Percentiles rank a stretch among this genome's conserved stretches.
Conservation (phyloP, 2,113 vertebrate species). For the Cinclus mexicanus region DNA sequence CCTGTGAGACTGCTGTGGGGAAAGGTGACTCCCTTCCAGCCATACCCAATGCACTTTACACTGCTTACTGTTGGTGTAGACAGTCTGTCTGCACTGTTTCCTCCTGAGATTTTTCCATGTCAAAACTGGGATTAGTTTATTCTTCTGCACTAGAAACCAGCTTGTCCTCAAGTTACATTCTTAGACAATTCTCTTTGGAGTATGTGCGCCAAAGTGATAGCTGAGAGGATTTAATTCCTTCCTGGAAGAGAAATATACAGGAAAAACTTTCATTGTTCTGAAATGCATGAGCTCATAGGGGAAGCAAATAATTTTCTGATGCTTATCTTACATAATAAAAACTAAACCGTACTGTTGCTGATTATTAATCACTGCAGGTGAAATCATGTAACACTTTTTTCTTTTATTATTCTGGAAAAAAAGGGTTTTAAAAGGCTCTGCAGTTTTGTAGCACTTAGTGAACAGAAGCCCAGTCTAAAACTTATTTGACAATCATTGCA, state of each 20-base stretch:
- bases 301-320: neutral
- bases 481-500: neutral
- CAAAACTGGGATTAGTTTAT: neutral
- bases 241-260: neutral
- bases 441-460: neutral
- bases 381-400: neutral
- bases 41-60: neutral
- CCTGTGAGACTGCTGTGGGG: neutral
- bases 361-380: neutral
- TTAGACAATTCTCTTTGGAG: neutral
- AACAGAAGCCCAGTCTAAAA: neutral
- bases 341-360: neutral
- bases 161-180: neutral
- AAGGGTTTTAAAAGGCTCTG: neutral
- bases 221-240: neutral
- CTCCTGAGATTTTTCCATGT: neutral
- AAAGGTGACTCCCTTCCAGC: neutral
- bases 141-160: neutral
- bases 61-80: neutral
- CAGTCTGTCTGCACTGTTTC: neutral
- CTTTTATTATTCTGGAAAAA: neutral
- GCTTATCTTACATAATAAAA: neutral
- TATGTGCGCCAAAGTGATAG: neutral
- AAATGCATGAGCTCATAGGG: neutral
- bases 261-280: neutral